Evolutionary conservation across 2,113 vertebrate genomes (phyloP).

Genomic region (Mystacornis crossleyi): DNA sequence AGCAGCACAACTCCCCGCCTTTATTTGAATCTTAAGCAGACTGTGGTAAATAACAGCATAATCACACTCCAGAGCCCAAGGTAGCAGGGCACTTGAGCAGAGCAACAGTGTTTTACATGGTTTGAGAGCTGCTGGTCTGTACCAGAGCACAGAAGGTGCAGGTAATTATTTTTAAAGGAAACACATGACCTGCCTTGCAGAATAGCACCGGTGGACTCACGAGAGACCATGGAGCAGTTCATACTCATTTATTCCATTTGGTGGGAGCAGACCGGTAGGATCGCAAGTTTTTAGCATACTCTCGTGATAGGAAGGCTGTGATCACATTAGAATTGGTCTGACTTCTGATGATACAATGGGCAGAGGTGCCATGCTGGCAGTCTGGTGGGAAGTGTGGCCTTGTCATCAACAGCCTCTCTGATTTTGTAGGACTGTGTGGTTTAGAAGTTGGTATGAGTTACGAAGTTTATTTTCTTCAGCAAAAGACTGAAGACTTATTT

Average conservation of each 20-base stretch:
- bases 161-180: constrained; percentile 54
- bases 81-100: constrained; percentile 52
- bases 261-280: neutral
- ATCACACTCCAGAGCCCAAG: constrained; percentile 17
- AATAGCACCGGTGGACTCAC: neutral
- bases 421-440: neutral
- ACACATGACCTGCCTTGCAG: neutral
- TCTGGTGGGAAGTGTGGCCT: neutral
- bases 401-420: neutral
- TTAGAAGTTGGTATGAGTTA: neutral
- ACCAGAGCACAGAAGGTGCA: constrained; percentile 2
- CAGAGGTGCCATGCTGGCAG: neutral
- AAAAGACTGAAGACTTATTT: neutral
- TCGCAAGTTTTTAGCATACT: neutral
- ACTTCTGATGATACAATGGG: neutral
- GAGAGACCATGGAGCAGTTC: neutral
- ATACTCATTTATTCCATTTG: neutral
- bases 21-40: constrained; percentile 34
- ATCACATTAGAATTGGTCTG: neutral
- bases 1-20: neutral
- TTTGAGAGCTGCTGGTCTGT: constrained; percentile 44
- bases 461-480: neutral
- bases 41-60: constrained; percentile 14
- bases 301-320: accelerated
- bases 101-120: neutral